Evolutionary conservation across 2,888 invertebrate species (phyloP).

Genomic region (Pocota personata): DNA sequence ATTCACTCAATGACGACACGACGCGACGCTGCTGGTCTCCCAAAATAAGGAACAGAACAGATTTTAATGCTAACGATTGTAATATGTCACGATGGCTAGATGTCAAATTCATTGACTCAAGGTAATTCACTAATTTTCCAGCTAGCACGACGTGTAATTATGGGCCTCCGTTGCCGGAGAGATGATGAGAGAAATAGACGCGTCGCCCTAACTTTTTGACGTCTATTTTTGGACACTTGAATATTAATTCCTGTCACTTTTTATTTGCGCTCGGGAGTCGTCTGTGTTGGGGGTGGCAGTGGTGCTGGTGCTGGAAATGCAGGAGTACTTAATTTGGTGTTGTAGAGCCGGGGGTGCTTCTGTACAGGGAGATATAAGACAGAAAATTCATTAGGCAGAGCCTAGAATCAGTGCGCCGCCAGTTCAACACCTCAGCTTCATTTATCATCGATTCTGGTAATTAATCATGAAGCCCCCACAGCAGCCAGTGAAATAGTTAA

Average conservation of each 20-base stretch:
- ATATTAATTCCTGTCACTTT: constrained; percentile 74
- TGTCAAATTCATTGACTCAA: constrained; percentile 72
- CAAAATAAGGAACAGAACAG: constrained; percentile 9
- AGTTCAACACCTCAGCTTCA: constrained; percentile 71
- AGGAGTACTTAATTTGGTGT: constrained; percentile 45
- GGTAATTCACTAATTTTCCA: constrained; percentile 67
- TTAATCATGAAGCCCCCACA: constrained; percentile 62
- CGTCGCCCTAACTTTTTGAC: constrained; percentile 35
- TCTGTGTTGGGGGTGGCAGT: not conserved
- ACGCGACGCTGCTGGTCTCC: not conserved
- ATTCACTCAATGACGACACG: too few species aligned
- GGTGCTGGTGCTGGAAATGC: not conserved
- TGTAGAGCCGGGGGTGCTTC: not conserved
- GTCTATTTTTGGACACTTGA: constrained; percentile 72
- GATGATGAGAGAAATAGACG: not conserved
- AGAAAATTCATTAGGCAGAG: constrained; percentile 66
- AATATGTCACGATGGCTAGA: constrained; percentile 70
- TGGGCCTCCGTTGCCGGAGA: too few species aligned
- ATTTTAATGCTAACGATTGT: constrained; percentile 62
- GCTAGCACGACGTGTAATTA: constrained; percentile 52
- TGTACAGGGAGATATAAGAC: not conserved
- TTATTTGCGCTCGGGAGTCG: constrained; percentile 39
- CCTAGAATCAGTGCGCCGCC: constrained; percentile 68
- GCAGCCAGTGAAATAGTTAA: constrained; percentile 51
- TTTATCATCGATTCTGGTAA: constrained; percentile 68